phyloP scores from a whole-genome alignment of 2,797 vertebrate genomes.

The Chaunax sp. region DNA sequence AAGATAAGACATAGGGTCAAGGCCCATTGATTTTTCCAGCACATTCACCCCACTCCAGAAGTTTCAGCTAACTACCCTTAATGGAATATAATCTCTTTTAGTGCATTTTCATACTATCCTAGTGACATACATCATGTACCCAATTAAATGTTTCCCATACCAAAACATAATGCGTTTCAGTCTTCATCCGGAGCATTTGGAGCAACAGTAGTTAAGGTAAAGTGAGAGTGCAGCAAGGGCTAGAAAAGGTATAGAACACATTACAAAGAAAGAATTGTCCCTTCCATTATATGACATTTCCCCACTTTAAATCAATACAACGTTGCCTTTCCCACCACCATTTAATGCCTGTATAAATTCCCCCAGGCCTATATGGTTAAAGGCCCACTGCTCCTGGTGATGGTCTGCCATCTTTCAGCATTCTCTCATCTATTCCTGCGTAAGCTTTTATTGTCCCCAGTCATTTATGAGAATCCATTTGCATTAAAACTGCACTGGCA shows the following conservation, averaged over 20 bases:
- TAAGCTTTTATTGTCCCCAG: slow-evolving; percentile 51
- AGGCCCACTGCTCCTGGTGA: slow-evolving; percentile 42
- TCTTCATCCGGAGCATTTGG: slow-evolving; percentile 12
- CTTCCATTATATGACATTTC: slow-evolving; percentile 44
- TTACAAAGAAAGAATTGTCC: neutral
- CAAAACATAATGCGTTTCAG: slow-evolving; percentile 9
- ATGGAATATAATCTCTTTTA: slow-evolving; percentile 21
- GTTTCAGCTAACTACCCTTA: slow-evolving; percentile 29
- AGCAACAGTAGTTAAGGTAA: slow-evolving; percentile 18
- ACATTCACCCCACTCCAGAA: slow-evolving; percentile 7
- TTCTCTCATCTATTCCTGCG: slow-evolving; percentile 52
- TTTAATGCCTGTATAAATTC: slow-evolving; percentile 55
- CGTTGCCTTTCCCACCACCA: slow-evolving; percentile 25
- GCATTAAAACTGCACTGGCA: slow-evolving; percentile 74
- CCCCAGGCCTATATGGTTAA: slow-evolving; percentile 40
- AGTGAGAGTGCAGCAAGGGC: slow-evolving; percentile 28
- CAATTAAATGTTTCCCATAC: slow-evolving; percentile 31
- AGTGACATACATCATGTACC: slow-evolving; percentile 12
- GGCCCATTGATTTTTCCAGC: slow-evolving; percentile 15
- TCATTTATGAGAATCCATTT: slow-evolving; percentile 60
- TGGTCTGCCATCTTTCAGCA: slow-evolving; percentile 50
- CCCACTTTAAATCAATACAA: slow-evolving; percentile 62
- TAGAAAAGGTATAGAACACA: neutral
- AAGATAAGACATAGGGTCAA: slow-evolving; percentile 15
- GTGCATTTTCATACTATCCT: slow-evolving; percentile 22